Percentiles rank a stretch among this genome's conserved stretches.
Evolutionary conservation across 1,140 invertebrate genomes (phyloP).

Genomic region (Wiebesia pumilae): DNA sequence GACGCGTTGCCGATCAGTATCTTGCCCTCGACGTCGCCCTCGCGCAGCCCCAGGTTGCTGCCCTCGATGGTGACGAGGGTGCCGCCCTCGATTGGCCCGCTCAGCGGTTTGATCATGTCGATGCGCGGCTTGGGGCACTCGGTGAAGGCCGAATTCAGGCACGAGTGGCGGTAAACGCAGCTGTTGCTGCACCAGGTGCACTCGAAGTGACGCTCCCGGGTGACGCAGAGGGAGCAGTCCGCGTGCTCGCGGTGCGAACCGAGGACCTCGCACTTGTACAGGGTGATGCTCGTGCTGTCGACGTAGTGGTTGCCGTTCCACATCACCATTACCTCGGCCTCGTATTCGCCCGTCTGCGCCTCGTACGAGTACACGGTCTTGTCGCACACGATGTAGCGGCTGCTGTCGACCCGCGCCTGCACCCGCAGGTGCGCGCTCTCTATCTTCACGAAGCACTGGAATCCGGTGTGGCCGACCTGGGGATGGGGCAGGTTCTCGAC

Average conservation of each 20-base stretch:
- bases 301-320: conserved; percentile 96
- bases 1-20: conserved; percentile 93
- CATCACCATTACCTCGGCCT: conserved; percentile 90
- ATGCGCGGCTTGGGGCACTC: conserved; percentile 95
- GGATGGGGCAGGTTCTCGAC: conserved; percentile 93
- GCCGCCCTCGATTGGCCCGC: conserved; percentile 96
- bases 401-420: conserved; percentile 88
- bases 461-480: conserved; percentile 88
- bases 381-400: conserved; percentile 90
- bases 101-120: conserved; percentile 94
- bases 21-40: conserved; percentile 92
- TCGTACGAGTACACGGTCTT: conserved; percentile 95
- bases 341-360: conserved; percentile 87
- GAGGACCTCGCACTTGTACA: conserved; percentile 96
- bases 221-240: conserved; percentile 95
- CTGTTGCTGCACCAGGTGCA: conserved; percentile 94
- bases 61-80: conserved; percentile 97
- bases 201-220: conserved; percentile 88
- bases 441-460: conserved; percentile 93
- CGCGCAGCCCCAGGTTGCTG: conserved; percentile 93
- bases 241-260: conserved; percentile 93
- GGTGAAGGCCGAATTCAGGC: conserved; percentile 81
- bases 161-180: conserved; percentile 90
- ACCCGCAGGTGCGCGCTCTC: conserved; percentile 92
- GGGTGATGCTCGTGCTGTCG: conserved; percentile 89